Evolutionary conservation across 2,113 vertebrate genomes (phyloP), one percentile per base, ranked within the genome.

Genomic region (Verasper variegatus): DNA sequence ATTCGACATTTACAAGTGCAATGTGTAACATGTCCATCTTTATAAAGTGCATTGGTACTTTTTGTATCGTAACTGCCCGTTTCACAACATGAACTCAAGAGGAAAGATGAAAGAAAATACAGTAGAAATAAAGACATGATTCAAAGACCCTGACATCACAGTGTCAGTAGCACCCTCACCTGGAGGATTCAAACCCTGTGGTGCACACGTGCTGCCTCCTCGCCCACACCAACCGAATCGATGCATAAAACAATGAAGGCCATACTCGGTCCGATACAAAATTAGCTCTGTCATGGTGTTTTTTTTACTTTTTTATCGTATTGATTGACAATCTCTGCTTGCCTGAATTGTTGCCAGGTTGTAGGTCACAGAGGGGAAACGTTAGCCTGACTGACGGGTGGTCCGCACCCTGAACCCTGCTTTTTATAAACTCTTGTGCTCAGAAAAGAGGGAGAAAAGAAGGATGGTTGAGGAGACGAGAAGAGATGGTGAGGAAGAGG

Each of bases 1-100:
- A 93, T 93, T 93, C 90, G 72, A 93, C 91, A 93, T 93, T 88
- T 93, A 93, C 91, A 91, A 92, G 92, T 93, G 91, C 91, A 93
- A 93, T 87, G 87, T 92, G 91, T 92, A 91, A 88, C 90, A 90
- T 84, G 74, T 91, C 85, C 89, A 89, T 83, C 90, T 87, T 20
- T 37, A 87, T 93, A 92, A 92, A 92, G 92, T 93, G 92, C 92
- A 86, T 91, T 88, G 91, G 81, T 90, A 90, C 85, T 88, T 82
- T 88, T 85, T 67, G 68, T 80, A 3, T 17, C 67, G 20, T 24
- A 71, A 83, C 71, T 23, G 1, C 85, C 73, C 17, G 60, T 85
- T 82, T 86, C 69, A 78, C 80, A 9, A 70, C 76, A 76, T 65
- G 21, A 80, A 73, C 26, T 31, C 1, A 47, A 63, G 21, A 71